Conservation (phyloP, 2,113 vertebrate genomes). For the Microcebus tavaratra region DNA sequence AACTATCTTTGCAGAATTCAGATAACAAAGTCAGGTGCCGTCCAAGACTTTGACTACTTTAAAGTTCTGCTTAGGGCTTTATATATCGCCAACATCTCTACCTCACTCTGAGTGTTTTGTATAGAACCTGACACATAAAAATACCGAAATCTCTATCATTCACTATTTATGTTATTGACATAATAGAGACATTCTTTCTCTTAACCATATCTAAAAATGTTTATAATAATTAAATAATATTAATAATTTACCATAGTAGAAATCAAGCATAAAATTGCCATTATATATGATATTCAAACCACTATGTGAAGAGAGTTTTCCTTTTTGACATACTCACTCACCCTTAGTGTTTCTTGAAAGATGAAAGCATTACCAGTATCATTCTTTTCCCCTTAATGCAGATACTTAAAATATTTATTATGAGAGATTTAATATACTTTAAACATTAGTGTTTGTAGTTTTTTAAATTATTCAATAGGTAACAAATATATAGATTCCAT, state of each 20-base stretch:
- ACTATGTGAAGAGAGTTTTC: not conserved
- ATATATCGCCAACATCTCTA: not conserved
- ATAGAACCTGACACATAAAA: not conserved
- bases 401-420: constrained; percentile 22
- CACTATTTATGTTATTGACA: not conserved
- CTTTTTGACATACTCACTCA: constrained; percentile 8
- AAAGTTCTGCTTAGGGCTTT: constrained; percentile 37
- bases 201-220: not conserved
- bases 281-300: not conserved
- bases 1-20: not conserved
- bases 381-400: constrained; percentile 12
- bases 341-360: constrained; percentile 31
- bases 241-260: constrained; percentile 2
- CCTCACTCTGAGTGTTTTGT: not conserved
- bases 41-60: not conserved
- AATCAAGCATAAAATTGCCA: not conserved
- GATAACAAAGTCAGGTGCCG: not conserved
- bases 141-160: not conserved
- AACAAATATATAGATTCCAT: not conserved
- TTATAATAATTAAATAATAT: not conserved
- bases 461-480: not conserved
- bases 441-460: constrained; percentile 1
- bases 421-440: constrained; percentile 23
- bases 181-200: not conserved
- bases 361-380: not conserved